Evolutionary conservation across 1,140 invertebrate species (phyloP).

Genomic region (Caenorhabditis tropicalis): DNA sequence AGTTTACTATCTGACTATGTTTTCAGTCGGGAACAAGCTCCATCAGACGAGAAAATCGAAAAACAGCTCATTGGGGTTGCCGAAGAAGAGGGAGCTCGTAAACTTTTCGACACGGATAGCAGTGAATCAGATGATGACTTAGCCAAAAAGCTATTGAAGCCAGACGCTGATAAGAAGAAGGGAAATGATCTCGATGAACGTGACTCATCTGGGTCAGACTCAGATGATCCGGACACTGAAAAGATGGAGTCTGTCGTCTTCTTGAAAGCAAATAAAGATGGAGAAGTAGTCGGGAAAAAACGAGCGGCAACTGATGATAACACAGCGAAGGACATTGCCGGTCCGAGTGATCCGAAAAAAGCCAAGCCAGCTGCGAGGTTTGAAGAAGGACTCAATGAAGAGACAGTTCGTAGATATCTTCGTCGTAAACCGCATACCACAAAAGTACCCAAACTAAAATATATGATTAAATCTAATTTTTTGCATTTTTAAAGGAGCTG

Average conservation of each 20-base stretch:
- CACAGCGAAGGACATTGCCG: not conserved
- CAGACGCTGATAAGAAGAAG: constrained; percentile 46
- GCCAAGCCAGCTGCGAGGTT: constrained; percentile 45
- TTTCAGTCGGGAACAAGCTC: constrained; percentile 65
- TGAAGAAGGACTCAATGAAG: constrained; percentile 63
- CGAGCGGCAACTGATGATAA: not conserved
- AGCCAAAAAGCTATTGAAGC: constrained; percentile 46
- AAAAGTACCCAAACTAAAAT: constrained; percentile 66
- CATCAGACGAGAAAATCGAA: constrained; percentile 68
- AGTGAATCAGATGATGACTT: constrained; percentile 51
- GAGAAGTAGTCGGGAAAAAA: constrained; percentile 45
- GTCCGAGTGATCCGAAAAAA: constrained; percentile 42
- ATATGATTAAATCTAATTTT: constrained; percentile 67
- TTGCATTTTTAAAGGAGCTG: constrained; percentile 60
- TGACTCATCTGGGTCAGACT: constrained; percentile 56
- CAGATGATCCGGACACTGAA: constrained; percentile 66
- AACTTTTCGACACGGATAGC: constrained; percentile 59
- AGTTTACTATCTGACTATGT: not conserved
- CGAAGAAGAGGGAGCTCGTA: constrained; percentile 66
- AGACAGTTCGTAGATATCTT: constrained; percentile 64
- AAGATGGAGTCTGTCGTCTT: constrained; percentile 54
- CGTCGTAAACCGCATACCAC: constrained; percentile 68
- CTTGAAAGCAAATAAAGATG: constrained; percentile 29
- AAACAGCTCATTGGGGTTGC: constrained; percentile 67
- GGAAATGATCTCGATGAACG: constrained; percentile 59